Base-by-base conservation (phyloP, 1,140 invertebrate species). In the Drosophila bipectinata region DNA sequence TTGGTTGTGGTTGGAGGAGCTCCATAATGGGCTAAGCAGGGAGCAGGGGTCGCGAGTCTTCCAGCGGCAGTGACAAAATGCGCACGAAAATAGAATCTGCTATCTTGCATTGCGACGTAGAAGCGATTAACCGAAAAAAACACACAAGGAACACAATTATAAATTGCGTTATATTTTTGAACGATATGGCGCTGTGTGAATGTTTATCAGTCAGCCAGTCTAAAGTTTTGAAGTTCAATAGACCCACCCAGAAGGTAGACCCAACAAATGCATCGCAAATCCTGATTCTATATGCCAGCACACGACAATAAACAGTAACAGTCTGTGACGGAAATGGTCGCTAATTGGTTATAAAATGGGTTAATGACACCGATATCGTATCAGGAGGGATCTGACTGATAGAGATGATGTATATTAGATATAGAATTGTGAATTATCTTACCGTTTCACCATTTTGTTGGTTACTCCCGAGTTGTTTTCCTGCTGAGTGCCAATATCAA, bases 401-500 rank as follows among this genome's bases (percentile, higher is more conserved):
- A 54, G 10, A 18, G 12, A 7, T n/a, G 41, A 60, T 21, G 28
- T 61, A 21, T 56, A 69, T 41, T 34, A 21, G 21, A 21, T 30
- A 32, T 55, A 44, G n/a, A 28, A n/a, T 28, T 37, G 12, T 41
- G 1, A 21, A 56, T 14, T 14, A 24, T 81, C 90, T 90, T 79
- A 91, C 90, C 90, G 90, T 90, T 91, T 91, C 61, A 91, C 90
- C 90, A 91, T 91, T 90, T 91, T 91, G 84, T 91, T 91, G 90
- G 85, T 91, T 81, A 90, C 88, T 72, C 90, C 90, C 76, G 90
- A 88, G 61, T 91, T 91, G 72, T 91, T 91, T 90, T 91, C 90
- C 90, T 91, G 90, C 79, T 91, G 90, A 79, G 85, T 79, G 73
- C 89, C 90, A 90, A 91, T 90, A 76, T 91, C 90, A 79, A 91